These are phyloP conservation scores for Fragum sueziense DNA, from an alignment of 2,888 invertebrate species.

Conservation along the genomic window DNA sequence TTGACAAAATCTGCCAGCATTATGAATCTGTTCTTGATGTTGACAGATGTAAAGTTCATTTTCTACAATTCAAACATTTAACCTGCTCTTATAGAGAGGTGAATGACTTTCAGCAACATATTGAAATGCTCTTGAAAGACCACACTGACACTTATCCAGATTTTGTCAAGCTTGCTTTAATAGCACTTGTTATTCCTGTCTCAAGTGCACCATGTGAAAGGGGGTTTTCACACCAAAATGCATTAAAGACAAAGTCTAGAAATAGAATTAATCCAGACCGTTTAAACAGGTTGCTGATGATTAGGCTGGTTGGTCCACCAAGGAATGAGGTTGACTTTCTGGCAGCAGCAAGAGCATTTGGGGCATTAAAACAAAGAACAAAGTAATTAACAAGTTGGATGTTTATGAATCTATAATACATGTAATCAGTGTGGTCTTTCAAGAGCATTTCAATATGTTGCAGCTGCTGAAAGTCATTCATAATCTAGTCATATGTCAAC, in stretches of 20 bases:
- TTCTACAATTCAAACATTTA: constrained; percentile 17
- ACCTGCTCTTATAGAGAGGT: constrained; percentile 15
- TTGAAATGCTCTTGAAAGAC: constrained; percentile 28
- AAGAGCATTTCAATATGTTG: too few species aligned
- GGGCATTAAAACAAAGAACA: constrained; percentile 4
- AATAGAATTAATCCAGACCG: constrained; percentile 39
- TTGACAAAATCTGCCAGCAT: background rate
- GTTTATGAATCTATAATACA: too few species aligned
- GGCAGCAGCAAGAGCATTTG: constrained; percentile 20
- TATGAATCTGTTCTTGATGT: constrained; percentile 1
- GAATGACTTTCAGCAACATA: constrained; percentile 1
- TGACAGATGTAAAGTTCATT: constrained; percentile 8
- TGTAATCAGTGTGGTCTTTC: too few species aligned
- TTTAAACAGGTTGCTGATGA: constrained; percentile 25
- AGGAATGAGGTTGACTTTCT: constrained; percentile 11
- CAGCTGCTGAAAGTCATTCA: too few species aligned
- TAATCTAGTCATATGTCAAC: too few species aligned
- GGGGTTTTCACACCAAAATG: constrained; percentile 34
- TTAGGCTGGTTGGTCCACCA: constrained; percentile 18
- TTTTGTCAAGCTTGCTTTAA: constrained; percentile 8
- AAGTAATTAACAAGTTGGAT: too few species aligned
- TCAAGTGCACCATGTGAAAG: constrained; percentile 37
- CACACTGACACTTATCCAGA: constrained; percentile 33
- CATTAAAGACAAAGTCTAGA: constrained; percentile 30
- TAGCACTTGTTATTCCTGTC: constrained; percentile 25